Evolutionary conservation across 2,113 vertebrate species (phyloP).

Genomic region (Proteles cristata): DNA sequence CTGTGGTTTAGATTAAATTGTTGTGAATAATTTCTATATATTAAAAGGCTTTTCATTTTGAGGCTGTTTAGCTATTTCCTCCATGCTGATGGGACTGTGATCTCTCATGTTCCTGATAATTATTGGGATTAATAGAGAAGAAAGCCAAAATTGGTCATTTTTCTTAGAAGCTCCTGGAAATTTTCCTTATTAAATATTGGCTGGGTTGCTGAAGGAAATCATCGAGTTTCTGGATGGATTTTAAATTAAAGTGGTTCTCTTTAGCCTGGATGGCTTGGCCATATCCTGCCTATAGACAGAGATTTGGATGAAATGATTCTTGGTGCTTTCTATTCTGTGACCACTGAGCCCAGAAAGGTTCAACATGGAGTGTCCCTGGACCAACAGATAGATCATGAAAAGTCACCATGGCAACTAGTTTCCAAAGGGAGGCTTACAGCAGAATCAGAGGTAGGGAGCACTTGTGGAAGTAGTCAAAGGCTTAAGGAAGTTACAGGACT

Average conservation of each 20-base stretch:
- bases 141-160: not conserved
- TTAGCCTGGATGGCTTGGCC: not conserved
- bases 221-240: not conserved
- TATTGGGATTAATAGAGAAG: not conserved
- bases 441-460: not conserved
- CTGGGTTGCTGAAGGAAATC: not conserved
- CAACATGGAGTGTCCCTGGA: not conserved
- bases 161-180: not conserved
- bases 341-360: not conserved
- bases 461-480: not conserved
- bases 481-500: not conserved
- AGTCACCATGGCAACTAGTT: not conserved
- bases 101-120: not conserved
- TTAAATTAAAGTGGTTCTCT: conserved; percentile 15
- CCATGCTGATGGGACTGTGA: not conserved
- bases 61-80: not conserved
- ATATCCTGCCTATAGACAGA: not conserved
- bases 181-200: not conserved
- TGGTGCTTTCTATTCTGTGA: not conserved
- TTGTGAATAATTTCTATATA: conserved; percentile 7
- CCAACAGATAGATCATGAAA: not conserved
- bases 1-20: not conserved
- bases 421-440: not conserved
- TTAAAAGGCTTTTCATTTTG: not conserved
- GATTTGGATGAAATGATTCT: not conserved